These are phyloP conservation scores for Gobiocypris rarus DNA, from an alignment of 2,113 vertebrate species.

Conservation along the genomic window DNA sequence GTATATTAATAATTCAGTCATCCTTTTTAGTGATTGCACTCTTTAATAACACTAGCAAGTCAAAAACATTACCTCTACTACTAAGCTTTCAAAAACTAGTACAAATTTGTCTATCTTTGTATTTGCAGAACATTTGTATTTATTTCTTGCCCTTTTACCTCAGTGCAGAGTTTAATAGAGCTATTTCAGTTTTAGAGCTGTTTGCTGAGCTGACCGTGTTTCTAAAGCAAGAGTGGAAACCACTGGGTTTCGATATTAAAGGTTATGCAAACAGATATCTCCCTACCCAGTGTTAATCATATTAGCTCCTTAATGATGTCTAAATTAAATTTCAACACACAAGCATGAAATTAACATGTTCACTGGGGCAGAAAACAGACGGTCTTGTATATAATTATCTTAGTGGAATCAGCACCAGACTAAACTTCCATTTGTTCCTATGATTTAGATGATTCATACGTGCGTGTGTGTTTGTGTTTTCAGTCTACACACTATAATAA, in stretches of 20 bases:
- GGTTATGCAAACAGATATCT: constrained; percentile 38
- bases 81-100: not conserved
- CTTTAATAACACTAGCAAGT: too few species aligned
- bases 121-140: not conserved
- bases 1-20: not conserved
- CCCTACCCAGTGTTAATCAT: constrained; percentile 21
- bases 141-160: not conserved
- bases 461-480: constrained; percentile 7
- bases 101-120: too few species aligned
- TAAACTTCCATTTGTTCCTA: constrained; percentile 3
- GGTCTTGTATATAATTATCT: constrained; percentile 19
- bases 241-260: not conserved
- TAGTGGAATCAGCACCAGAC: constrained; percentile 2
- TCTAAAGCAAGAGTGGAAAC: not conserved
- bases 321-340: constrained; percentile 22
- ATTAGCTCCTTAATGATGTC: constrained; percentile 23
- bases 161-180: not conserved
- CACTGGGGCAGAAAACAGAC: constrained; percentile 24
- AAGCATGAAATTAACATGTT: constrained; percentile 44
- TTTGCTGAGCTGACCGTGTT: not conserved
- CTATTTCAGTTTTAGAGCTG: not conserved
- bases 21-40: too few species aligned
- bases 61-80: too few species aligned
- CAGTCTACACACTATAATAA: constrained; percentile 50
- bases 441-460: constrained; percentile 10